These are phyloP conservation scores for Melanotaenia duboulayi DNA, from an alignment of 2,113 vertebrate species.

Conservation along the genomic window DNA sequence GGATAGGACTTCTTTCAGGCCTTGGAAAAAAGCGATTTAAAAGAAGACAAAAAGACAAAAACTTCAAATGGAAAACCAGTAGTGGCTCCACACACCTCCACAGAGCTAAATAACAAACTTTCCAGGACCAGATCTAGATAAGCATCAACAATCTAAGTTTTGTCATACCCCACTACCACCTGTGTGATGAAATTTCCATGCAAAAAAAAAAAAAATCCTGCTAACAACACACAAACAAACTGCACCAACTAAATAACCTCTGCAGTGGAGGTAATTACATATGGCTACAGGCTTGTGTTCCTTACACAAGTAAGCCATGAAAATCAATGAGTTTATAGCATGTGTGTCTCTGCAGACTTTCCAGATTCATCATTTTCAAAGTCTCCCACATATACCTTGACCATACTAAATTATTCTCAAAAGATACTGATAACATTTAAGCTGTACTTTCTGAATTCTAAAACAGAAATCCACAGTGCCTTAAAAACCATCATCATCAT, in stretches of 20 bases:
- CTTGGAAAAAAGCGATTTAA: not conserved
- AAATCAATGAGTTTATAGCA: not conserved
- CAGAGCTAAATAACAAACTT: not conserved
- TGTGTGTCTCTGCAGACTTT: no score
- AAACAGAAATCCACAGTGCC: not conserved
- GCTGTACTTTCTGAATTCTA: not conserved
- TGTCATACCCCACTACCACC: not conserved
- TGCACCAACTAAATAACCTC: no score
- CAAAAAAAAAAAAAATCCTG: no score
- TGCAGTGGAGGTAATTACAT: no score
- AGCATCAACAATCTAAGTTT: not conserved
- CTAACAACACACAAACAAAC: not conserved
- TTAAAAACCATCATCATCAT: not conserved
- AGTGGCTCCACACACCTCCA: no score
- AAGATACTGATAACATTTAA: not conserved
- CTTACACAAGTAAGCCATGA: not conserved
- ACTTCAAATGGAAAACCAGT: no score
- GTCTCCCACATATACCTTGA: not conserved
- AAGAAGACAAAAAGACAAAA: no score
- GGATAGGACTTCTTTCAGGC: not conserved
- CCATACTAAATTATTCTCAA: not conserved
- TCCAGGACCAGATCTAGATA: not conserved
- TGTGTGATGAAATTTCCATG: not conserved
- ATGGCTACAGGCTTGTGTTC: not conserved
- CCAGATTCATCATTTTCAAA: constrained; percentile 1